A percentile compares a stretch with the other conserved stretches of the same genome.
Evolutionary conservation across 2,888 invertebrate genomes (phyloP).

Genomic region (Phytoseiulus persimilis): DNA sequence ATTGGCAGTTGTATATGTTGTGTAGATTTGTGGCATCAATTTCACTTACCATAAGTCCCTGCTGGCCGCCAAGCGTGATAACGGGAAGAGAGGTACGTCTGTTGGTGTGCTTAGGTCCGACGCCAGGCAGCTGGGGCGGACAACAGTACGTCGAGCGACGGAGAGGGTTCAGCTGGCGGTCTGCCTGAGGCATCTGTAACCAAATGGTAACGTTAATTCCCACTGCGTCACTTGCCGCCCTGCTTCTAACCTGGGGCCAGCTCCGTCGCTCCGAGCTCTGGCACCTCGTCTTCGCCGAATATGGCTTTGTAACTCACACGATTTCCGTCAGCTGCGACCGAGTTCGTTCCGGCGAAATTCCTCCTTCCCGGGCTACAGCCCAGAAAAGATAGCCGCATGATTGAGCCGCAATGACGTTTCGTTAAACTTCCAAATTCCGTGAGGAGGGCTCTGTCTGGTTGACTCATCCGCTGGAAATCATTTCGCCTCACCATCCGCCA

Average conservation of each 20-base stretch:
- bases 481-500: no score
- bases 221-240: neutral
- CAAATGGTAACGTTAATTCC: neutral
- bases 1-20: neutral
- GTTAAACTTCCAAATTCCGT: no score
- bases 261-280: no score
- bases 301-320: no score
- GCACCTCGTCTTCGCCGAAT: no score
- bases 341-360: no score
- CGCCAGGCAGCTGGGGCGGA: conserved; percentile 12
- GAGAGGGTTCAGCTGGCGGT: conserved; percentile 35
- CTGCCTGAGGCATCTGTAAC: conserved; percentile 26
- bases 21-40: neutral
- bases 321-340: no score
- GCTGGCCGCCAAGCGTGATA: conserved; percentile 32
- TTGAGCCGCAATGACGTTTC: no score
- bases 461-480: no score
- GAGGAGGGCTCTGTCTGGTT: no score
- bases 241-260: neutral
- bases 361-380: no score
- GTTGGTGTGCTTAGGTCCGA: conserved; percentile 10
- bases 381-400: no score
- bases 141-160: conserved; percentile 39
- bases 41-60: conserved; percentile 35
- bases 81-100: conserved; percentile 38